These are phyloP conservation scores for Apocrypta bakeri DNA, from an alignment of 1,140 invertebrate genomes.

Conservation along the genomic window DNA sequence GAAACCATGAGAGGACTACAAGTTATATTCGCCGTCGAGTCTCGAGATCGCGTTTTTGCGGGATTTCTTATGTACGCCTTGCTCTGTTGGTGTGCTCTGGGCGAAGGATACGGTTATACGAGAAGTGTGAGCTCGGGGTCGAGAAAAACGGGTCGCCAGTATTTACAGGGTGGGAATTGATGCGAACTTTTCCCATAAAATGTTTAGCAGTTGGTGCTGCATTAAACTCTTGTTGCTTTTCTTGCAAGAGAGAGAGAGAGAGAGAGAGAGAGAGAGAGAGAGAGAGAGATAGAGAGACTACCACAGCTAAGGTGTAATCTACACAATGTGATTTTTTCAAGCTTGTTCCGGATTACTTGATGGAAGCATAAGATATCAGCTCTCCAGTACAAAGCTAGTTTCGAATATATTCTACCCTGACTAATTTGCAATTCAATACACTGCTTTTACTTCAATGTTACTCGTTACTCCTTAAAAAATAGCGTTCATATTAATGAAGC, in stretches of 20 bases:
- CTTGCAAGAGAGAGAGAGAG: too few relatives aligned
- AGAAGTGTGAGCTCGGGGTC: not conserved
- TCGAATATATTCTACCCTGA: not conserved
- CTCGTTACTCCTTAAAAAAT: too few relatives aligned
- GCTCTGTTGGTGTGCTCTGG: not conserved
- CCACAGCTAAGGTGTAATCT: not conserved
- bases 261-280: too few relatives aligned
- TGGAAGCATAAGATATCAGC: not conserved
- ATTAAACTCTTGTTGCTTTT: constrained; percentile 8
- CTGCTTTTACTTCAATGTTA: too few relatives aligned
- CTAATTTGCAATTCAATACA: not conserved
- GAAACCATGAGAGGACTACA: not conserved
- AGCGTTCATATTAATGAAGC: too few relatives aligned
- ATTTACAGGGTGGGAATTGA: constrained; percentile 36
- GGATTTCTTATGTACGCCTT: constrained; percentile 15
- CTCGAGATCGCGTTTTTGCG: constrained; percentile 14
- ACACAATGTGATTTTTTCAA: not conserved
- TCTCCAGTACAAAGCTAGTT: not conserved
- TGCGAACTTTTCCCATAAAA: constrained; percentile 39
- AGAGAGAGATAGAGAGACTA: not conserved
- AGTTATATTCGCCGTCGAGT: not conserved
- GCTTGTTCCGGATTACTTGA: not conserved
- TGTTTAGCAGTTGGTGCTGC: constrained; percentile 21
- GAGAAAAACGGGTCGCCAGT: constrained; percentile 21
- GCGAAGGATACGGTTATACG: not conserved